Evolutionary conservation across 2,888 invertebrate genomes (phyloP), one percentile per base, ranked within the genome.

Genomic region (Electrophaes corylata): DNA sequence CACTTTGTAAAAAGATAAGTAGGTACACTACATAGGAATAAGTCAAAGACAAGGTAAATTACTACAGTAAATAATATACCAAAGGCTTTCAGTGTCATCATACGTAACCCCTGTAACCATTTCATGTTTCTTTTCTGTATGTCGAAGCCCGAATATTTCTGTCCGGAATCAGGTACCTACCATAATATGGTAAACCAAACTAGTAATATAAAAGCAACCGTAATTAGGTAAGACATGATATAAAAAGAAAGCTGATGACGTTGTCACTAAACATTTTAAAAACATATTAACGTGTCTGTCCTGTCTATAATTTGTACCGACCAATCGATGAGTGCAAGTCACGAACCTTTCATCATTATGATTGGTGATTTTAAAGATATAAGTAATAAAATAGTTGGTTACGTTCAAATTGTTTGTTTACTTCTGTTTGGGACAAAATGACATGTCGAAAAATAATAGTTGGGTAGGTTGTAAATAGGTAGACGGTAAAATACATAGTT

Each of bases 211-310:
- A 37, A 37, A 44, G 11, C 19, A 41, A 12, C 31, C 19, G 20
- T 44, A 10, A 29, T 29, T 29, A 29, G 26, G 6, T 29, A 23
- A 19, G 20, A n/a, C 12, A 41, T 12, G n/a, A 5, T 8, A 41
- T 23, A 26, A 26, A 23, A 41, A 12, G 20, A 31, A 26, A 57
- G 55, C 50, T 43, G 70, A 73, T 70, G 63, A 64, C 56, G 73
- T 51, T 79, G 80, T 80, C 80, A 73, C 76, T 80, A 81, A 83
- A 81, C 72, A 81, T 78, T 66, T 68, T 82, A 79, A 83, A 83
- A 83, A 79, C 79, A 74, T 81, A 81, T 81, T 81, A 77, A 75
- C 73, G 70, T 65, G 76, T 81, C 75, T 67, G 54, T 43, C 43
- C 11, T 19, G 41, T 43, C 39, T 14, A 45, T 64, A 62, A 71